A percentile compares a stretch with the other conserved stretches of the same genome.
These are phyloP conservation scores for Pocillopora grandis DNA, from an alignment of 92 coral and sea anemone genomes.

Conservation along the genomic window DNA sequence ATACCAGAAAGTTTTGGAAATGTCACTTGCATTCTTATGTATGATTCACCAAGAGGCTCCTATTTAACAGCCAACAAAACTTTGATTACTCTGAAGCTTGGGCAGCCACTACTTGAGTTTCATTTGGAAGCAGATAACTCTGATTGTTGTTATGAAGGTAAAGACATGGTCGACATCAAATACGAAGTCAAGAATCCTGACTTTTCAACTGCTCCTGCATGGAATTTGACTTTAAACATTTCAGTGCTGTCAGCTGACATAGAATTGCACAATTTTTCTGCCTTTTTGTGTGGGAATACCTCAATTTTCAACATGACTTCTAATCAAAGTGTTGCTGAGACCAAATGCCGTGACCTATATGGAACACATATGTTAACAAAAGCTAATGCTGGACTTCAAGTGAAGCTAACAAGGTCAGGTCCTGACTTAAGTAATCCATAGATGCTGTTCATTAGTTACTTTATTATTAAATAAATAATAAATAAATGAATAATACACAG, in stretches of 20 bases:
- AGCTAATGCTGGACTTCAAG: background rate
- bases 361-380: conserved; percentile 21
- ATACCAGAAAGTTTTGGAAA: conserved; percentile 64
- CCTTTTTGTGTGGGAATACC: conserved; percentile 46
- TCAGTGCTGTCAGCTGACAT: conserved; percentile 33
- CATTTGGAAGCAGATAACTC: conserved; percentile 28
- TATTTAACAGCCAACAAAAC: conserved; percentile 34
- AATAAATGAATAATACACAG: no score
- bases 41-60: conserved; percentile 53
- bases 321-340: background rate
- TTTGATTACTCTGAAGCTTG: conserved; percentile 56
- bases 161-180: conserved; percentile 29
- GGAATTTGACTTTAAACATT: conserved; percentile 41
- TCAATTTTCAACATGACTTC: conserved; percentile 21
- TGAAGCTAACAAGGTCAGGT: conserved; percentile 22
- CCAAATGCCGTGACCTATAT: background rate
- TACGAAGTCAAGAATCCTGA: conserved; percentile 70
- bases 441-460: no score
- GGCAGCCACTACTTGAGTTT: conserved; percentile 67
- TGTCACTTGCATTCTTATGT: conserved; percentile 51
- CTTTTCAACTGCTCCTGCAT: conserved; percentile 61
- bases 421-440: background rate
- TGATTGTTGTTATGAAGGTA: conserved; percentile 62
- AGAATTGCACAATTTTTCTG: conserved; percentile 18
- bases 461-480: no score